Percentiles rank a stretch among this genome's conserved stretches.
These are phyloP conservation scores for Pempheris klunzingeri DNA, from an alignment of 2,797 vertebrate species.

Conservation along the genomic window DNA sequence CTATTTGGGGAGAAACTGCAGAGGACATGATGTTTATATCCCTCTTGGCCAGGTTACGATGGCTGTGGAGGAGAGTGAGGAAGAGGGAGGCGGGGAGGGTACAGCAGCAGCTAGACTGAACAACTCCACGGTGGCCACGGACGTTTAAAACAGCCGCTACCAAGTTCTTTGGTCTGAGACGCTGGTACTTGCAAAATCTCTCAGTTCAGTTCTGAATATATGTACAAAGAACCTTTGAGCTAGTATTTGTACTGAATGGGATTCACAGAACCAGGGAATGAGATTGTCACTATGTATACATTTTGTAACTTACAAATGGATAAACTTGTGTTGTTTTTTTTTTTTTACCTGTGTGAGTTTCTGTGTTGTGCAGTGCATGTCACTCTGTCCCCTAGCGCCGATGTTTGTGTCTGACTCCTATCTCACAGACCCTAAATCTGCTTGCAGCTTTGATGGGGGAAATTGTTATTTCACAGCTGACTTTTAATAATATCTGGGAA, in stretches of 20 bases:
- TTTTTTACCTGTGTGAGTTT: constrained; percentile 29
- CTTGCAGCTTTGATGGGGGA: constrained; percentile 77
- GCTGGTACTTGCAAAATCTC: no score
- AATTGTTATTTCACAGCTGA: constrained; percentile 85
- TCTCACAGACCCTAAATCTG: constrained; percentile 70
- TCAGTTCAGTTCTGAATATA: no score
- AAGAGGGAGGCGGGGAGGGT: no score
- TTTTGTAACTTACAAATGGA: constrained; percentile 4
- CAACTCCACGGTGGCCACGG: no score
- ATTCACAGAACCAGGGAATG: neutral
- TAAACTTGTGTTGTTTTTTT: constrained; percentile 17
- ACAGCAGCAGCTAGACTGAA: no score
- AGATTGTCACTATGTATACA: constrained; percentile 21
- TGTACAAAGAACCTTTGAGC: no score
- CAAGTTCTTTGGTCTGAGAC: no score
- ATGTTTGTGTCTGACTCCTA: constrained; percentile 63
- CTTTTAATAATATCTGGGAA: constrained; percentile 85
- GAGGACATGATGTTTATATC: no score
- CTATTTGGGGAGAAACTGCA: no score
- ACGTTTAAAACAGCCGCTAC: no score
- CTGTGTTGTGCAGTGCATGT: constrained; percentile 36
- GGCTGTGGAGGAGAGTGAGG: no score
- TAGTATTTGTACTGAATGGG: neutral
- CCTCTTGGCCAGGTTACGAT: no score
- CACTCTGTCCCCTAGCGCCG: constrained; percentile 28